Evolutionary conservation across 2,113 vertebrate genomes (phyloP), one percentile per base, ranked within the genome.

Genomic region (Sakesphorus luctuosus): DNA sequence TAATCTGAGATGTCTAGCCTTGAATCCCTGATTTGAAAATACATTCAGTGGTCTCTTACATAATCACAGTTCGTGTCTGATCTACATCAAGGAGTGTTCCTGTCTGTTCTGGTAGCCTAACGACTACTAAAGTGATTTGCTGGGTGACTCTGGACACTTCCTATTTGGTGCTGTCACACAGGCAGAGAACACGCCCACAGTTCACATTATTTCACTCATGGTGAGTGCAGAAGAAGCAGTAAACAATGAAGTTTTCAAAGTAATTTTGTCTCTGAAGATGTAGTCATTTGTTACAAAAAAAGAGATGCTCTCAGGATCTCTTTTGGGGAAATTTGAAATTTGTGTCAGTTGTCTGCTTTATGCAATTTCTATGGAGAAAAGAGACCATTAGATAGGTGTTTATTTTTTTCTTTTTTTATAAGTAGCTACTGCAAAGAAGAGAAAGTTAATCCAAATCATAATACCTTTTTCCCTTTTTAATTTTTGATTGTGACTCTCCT

Each of bases 1-100:
- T 66, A 65, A 58, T 93, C 43, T 31, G 61, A 73, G 55, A 84
- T 93, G 87, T 89, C 91, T 69, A 21, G 53, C 36, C 46, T 89
- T 44, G 29, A 68, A 36, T 82, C 68, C 14, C n/a, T 91, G 73
- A 76, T 72, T 62, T 90, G 55, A 92, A 88, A 95, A 91, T 91
- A 88, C 75, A 61, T 82, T 82, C 58, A 26, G 13, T 87, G 52
- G n/a, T 82, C 58, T 96, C 77, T 94, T 94, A 94, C 46, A 50
- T 92, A 95, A 95, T 58, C 84, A 62, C 49, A 69, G 50, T 52
- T 95, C 84, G 72, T 93, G 68, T 94, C 91, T 87, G 44, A 71
- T 95, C 82, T 96, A 7, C 71, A 72, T 96, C 91, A 95, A 91
- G 72, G 69, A 65, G 26, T 36, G 66, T 49, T 62, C 69, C 93